Evolutionary conservation across 2,113 vertebrate species (phyloP).

Genomic region (Chaetops frenatus): DNA sequence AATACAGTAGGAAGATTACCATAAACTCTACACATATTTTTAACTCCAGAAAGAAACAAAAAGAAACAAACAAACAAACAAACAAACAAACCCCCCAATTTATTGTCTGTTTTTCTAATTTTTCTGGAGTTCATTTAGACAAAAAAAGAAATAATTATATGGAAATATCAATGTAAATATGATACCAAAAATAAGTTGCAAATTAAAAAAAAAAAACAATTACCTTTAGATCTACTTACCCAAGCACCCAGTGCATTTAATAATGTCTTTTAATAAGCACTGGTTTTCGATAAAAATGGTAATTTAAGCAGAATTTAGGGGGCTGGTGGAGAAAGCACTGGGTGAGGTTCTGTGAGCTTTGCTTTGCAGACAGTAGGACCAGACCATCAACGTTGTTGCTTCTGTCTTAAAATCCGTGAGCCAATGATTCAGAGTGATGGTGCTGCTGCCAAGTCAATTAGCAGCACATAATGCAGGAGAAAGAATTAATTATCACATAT

Average conservation of each 20-base stretch:
- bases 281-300: neutral
- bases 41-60: neutral
- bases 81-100: no score
- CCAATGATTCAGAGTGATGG: neutral
- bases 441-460: constrained; percentile 3
- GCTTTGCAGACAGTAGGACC: neutral
- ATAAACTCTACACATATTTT: neutral
- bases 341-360: neutral
- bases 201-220: neutral
- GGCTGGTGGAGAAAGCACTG: neutral
- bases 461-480: neutral
- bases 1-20: neutral
- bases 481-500: neutral
- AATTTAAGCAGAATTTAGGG: neutral
- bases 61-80: no score
- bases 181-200: neutral
- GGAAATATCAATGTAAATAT: neutral
- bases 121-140: neutral
- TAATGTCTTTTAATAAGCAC: neutral
- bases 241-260: neutral
- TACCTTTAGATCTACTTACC: neutral
- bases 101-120: neutral
- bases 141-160: neutral
- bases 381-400: neutral
- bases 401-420: neutral